Evolutionary conservation across 2,113 vertebrate species (phyloP).

Genomic region (Crotophaga sulcirostris): DNA sequence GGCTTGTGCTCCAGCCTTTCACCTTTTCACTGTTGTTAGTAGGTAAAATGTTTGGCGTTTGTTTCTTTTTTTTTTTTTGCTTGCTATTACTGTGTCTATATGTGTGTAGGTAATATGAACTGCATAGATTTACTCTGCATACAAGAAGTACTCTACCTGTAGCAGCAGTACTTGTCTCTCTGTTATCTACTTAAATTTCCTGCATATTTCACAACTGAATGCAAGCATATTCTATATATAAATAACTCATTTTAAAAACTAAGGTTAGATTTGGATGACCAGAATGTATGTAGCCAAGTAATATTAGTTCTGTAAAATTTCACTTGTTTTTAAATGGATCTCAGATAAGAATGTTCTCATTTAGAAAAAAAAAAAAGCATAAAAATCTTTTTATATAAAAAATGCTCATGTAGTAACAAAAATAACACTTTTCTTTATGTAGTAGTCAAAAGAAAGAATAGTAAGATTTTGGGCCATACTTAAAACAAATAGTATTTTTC

Average conservation of each 20-base stretch:
- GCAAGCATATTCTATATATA: background rate
- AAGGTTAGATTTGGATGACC: background rate
- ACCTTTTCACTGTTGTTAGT: no score
- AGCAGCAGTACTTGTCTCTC: background rate
- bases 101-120: accelerated
- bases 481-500: background rate
- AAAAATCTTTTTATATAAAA: background rate
- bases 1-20: no score
- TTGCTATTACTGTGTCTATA: background rate
- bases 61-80: no score
- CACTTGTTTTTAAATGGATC: background rate
- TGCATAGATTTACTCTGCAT: background rate
- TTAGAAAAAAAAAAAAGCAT: background rate
- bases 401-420: background rate
- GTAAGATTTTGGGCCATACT: background rate
- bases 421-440: background rate
- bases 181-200: background rate
- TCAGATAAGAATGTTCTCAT: background rate
- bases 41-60: background rate
- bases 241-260: background rate
- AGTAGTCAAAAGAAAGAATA: background rate
- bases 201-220: background rate
- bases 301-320: background rate
- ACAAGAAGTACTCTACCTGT: background rate
- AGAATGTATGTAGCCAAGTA: background rate